Evolutionary conservation across 2,113 vertebrate genomes (phyloP).

Genomic region (Sula dactylatra): DNA sequence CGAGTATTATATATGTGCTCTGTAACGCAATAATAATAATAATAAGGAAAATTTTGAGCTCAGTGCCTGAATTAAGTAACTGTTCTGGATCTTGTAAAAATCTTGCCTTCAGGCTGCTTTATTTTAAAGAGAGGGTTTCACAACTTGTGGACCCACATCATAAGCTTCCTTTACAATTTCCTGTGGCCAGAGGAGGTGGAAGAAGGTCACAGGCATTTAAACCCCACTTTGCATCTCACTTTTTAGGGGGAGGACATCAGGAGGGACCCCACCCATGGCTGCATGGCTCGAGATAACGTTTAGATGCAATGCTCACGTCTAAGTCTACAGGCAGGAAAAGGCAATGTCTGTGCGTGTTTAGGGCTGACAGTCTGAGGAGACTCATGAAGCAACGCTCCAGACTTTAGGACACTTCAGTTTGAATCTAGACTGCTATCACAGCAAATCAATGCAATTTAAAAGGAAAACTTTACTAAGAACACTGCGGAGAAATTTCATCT

Average conservation of each 20-base stretch:
- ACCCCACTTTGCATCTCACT: not conserved
- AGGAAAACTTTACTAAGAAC: not conserved
- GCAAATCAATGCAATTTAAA: not conserved
- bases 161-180: not conserved
- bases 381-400: not conserved
- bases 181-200: not conserved
- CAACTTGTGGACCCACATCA: not conserved
- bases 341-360: not conserved
- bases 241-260: not conserved
- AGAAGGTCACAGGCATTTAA: not conserved
- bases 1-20: not conserved
- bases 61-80: not conserved
- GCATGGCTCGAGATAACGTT: not conserved
- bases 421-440: not conserved
- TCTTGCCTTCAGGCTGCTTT: not conserved
- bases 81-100: not conserved
- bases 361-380: not conserved
- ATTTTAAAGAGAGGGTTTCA: not conserved
- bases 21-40: not conserved
- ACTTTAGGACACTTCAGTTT: not conserved
- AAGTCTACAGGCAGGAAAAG: not conserved
- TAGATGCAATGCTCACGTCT: not conserved
- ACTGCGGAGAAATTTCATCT: not conserved
- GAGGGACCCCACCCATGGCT: not conserved
- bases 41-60: not conserved